A percentile compares a stretch with the other conserved stretches of the same genome.
Conservation (phyloP, 2,113 vertebrate species). For the Chinchilla lanigera region DNA sequence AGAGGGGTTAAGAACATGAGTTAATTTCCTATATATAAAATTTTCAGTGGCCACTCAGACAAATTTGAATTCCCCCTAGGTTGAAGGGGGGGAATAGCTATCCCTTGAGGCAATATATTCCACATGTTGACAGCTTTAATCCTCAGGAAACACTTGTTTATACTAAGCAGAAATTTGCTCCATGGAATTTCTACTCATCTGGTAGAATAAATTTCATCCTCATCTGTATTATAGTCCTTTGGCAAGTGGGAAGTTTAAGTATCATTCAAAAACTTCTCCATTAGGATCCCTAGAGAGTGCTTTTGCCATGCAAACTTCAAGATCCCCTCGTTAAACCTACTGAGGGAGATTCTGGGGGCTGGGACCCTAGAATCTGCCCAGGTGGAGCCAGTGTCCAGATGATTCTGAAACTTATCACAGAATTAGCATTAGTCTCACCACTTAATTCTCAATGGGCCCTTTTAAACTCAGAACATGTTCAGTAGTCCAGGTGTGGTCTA, state of each 20-base stretch:
- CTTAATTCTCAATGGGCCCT: neutral
- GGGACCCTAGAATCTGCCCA: neutral
- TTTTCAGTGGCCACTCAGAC: neutral
- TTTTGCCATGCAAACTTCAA: neutral
- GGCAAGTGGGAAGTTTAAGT: neutral
- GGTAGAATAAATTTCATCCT: neutral
- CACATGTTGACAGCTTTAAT: neutral
- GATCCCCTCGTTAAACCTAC: neutral
- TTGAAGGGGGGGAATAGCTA: neutral
- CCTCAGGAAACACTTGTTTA: neutral
- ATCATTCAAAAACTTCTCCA: neutral
- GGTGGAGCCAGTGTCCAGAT: neutral
- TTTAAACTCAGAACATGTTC: neutral
- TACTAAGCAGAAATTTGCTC: neutral
- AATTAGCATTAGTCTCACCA: neutral
- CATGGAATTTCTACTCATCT: neutral
- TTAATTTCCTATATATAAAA: neutral
- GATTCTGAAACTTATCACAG: neutral
- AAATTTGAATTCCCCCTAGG: neutral
- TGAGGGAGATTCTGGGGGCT: neutral
- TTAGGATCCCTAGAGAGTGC: neutral
- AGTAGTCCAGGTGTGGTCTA: neutral
- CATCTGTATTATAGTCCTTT: neutral
- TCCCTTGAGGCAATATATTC: neutral
- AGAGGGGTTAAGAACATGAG: neutral